Percentiles rank a stretch among this genome's conserved stretches.
Evolutionary conservation across 2,888 invertebrate genomes (phyloP).

Genomic region (Anthophora plumipes): DNA sequence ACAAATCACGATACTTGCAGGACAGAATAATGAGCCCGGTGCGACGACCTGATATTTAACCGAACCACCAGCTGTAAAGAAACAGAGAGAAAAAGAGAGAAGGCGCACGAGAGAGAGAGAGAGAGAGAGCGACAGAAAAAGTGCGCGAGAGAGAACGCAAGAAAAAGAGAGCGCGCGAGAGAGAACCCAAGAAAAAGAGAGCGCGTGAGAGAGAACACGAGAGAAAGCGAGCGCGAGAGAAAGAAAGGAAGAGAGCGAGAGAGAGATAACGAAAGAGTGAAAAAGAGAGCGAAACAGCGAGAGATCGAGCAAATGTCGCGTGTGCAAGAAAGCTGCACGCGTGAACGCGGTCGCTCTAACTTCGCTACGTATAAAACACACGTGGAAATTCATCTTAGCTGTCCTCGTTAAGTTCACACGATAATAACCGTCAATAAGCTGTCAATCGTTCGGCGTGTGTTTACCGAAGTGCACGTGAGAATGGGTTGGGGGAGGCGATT

Average conservation of each 20-base stretch:
- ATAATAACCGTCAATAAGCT: constrained; percentile 66
- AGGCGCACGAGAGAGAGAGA: too few relatives aligned
- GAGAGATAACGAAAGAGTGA: too few relatives aligned
- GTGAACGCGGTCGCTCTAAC: constrained; percentile 15
- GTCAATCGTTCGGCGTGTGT: constrained; percentile 62
- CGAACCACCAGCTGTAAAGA: background rate
- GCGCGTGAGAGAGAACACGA: too few relatives aligned
- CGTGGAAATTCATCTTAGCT: constrained; percentile 35
- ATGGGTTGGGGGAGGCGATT: constrained; percentile 41
- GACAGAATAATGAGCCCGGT: constrained; percentile 18
- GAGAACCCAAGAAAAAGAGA: too few relatives aligned
- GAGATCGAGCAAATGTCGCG: constrained; percentile 10
- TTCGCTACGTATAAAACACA: constrained; percentile 11
- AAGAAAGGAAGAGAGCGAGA: too few relatives aligned
- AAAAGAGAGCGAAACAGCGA: too few relatives aligned
- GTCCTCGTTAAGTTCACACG: constrained; percentile 54
- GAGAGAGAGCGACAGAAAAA: too few relatives aligned
- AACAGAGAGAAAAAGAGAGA: too few relatives aligned
- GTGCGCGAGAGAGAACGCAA: too few relatives aligned
- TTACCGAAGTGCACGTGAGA: constrained; percentile 43
- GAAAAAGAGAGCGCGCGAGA: too few relatives aligned
- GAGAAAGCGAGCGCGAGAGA: too few relatives aligned
- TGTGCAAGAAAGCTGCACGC: constrained; percentile 38
- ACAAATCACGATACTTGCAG: constrained; percentile 11
- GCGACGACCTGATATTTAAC: constrained; percentile 1